Evolutionary conservation across 2,797 vertebrate species (phyloP).

Genomic region (Eremophila alpestris): DNA sequence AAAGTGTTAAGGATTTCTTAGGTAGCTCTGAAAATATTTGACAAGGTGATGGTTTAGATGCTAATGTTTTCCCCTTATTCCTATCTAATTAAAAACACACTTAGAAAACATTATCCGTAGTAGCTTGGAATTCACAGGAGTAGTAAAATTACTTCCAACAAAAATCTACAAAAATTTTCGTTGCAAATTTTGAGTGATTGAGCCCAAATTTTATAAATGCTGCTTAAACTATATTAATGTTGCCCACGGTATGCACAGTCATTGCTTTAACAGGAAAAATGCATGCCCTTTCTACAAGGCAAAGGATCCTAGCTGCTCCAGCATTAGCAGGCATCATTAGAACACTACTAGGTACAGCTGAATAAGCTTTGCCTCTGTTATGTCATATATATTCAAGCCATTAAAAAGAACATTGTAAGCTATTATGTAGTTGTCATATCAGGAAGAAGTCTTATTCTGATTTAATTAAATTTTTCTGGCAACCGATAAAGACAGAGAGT

Average conservation of each 20-base stretch:
- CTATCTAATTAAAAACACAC: background rate
- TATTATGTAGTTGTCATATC: slow-evolving; percentile 38
- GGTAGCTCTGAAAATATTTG: background rate
- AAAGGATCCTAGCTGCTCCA: background rate
- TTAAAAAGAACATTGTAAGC: slow-evolving; percentile 35
- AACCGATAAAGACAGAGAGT: slow-evolving; percentile 34
- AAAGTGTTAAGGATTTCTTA: background rate
- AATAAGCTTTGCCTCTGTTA: background rate
- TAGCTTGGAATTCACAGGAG: background rate
- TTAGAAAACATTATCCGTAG: background rate
- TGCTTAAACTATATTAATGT: background rate
- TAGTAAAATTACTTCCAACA: background rate
- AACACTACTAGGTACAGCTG: background rate
- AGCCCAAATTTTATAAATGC: background rate
- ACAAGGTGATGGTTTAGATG: background rate
- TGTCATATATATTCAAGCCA: slow-evolving; percentile 6
- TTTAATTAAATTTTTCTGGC: slow-evolving; percentile 55
- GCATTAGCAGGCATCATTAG: background rate
- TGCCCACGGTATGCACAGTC: background rate
- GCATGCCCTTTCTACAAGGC: background rate
- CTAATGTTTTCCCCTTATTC: background rate
- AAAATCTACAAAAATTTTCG: background rate
- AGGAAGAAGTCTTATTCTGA: slow-evolving; percentile 15
- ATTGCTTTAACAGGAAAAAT: background rate
- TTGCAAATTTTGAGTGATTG: background rate